Evolutionary conservation across 2,797 vertebrate species (phyloP).

Genomic region (Remorina albescens): DNA sequence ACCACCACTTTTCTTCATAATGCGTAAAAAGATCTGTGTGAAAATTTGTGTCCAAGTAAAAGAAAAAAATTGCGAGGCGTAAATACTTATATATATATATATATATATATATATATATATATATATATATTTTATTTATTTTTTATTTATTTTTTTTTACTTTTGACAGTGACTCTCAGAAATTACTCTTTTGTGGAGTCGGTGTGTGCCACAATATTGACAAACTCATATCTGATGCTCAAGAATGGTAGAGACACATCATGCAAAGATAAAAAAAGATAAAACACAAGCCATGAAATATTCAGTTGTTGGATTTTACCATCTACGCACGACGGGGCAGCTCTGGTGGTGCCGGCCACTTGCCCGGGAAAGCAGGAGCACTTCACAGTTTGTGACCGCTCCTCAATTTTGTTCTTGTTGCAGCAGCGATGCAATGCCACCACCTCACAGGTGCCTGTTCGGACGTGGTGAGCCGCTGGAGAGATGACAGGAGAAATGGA

Average conservation of each 20-base stretch:
- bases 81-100: no score
- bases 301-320: slow-evolving; percentile 80
- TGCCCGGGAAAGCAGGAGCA: slow-evolving; percentile 99
- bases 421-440: slow-evolving; percentile 98
- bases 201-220: slow-evolving; percentile 4
- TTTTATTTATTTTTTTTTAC: no score
- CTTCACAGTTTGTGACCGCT: slow-evolving; percentile 98
- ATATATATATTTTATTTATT: no score
- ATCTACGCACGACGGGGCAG: slow-evolving; percentile 96
- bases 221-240: slow-evolving; percentile 34
- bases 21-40: no score
- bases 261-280: slow-evolving; percentile 20
- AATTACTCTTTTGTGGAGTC: slow-evolving; percentile 17
- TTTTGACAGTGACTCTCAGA: background rate
- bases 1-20: no score
- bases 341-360: slow-evolving; percentile 97
- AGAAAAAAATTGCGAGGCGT: no score
- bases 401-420: slow-evolving; percentile 99
- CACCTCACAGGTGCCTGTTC: slow-evolving; percentile 96
- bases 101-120: no score
- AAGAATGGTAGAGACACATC: slow-evolving; percentile 27
- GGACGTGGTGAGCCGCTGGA: slow-evolving; percentile 89
- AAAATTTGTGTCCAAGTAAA: no score
- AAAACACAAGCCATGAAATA: slow-evolving; percentile 31
- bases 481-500: slow-evolving; percentile 30